Evolutionary conservation across 1,140 invertebrate genomes (phyloP).

Genomic region (Pseudomyrmex concolor): DNA sequence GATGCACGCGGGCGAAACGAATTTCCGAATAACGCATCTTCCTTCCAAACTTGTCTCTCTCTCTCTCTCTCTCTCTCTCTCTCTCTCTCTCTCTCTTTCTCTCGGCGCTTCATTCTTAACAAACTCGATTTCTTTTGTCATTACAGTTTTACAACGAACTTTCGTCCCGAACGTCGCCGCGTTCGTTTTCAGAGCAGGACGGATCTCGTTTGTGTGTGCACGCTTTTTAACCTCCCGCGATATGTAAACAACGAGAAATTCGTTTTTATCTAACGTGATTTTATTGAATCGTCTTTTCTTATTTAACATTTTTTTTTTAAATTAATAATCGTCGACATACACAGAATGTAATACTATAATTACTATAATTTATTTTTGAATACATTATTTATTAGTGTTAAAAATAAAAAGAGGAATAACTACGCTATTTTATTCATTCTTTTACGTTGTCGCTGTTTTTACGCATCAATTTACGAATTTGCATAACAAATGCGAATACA

Average conservation of each 20-base stretch:
- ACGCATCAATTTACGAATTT: too few species aligned
- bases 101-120: constrained; percentile 14
- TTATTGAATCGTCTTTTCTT: constrained; percentile 13
- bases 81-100: not conserved
- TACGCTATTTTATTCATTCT: too few species aligned
- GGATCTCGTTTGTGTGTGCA: not conserved
- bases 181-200: not conserved
- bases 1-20: constrained; percentile 34
- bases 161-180: not conserved
- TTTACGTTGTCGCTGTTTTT: too few species aligned
- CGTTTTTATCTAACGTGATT: not conserved
- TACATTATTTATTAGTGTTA: too few species aligned
- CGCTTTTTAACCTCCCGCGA: not conserved
- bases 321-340: too few species aligned
- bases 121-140: constrained; percentile 1
- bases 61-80: too few species aligned
- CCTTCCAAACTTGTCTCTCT: not conserved
- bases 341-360: too few species aligned
- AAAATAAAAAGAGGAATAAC: too few species aligned
- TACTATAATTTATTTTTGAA: too few species aligned
- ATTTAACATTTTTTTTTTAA: too few species aligned
- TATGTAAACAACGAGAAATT: not conserved
- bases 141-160: not conserved
- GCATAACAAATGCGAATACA: too few species aligned
- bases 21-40: constrained; percentile 62